Evolutionary conservation across 2,797 vertebrate species (phyloP), one percentile per base, ranked within the genome.

Genomic region (Chrosomus eos): DNA sequence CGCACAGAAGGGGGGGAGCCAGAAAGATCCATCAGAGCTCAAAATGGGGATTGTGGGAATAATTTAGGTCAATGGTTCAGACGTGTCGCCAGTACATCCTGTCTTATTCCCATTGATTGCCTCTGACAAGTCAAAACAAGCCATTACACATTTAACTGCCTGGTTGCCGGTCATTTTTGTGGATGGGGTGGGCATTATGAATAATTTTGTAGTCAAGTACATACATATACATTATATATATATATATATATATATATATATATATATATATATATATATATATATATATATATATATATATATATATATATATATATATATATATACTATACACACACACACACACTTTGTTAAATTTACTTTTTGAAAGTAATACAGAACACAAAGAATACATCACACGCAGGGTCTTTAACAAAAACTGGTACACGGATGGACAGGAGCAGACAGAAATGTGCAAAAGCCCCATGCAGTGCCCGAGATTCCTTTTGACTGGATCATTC

Each of bases 401-500:
- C 23, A 21, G 14, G 18, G 43, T 33, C n/a, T 31, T 45, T 78
- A 68, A 38, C 21, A 58, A 55, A 67, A 70, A 23, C 26, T 26
- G 21, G 38, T 18, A 48, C 13, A 45, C 11, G 3, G 36, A 21
- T 21, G 45, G 36, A 77, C 19, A 68, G 62, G 51, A 53, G 58
- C 58, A 66, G 18, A 55, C 28, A 70, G 28, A 76, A 78, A 70
- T 33, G 26, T 73, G 70, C 70, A 70, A 55, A 83, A 43, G 48
- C 38, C 21, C 33, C 55, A 64, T 51, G 55, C 75, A 82, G 55
- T 68, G 48, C 71, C 53, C 88, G 84, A 76, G 71, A 85, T 85
- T 84, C 86, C 80, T 82, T 86, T 67, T 86, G 77, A 87, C 84
- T 82, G 72, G 53, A 87, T 60, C 76, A 88, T 45, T 90, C 86